A percentile compares a stretch with the other conserved stretches of the same genome.
Conservation (phyloP, 2,797 vertebrate genomes). For the Anguilla marmorata region DNA sequence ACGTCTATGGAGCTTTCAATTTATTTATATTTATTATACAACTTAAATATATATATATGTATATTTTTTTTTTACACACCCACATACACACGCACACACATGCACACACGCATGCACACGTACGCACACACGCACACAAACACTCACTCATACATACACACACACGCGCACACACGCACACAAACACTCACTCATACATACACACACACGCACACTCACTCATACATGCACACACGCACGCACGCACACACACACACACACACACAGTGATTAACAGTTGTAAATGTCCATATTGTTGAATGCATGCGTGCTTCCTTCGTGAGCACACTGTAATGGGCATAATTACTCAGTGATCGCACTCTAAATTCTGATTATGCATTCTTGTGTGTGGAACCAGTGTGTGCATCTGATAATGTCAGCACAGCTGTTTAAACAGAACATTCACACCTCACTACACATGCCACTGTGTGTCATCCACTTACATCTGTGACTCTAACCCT, state of each 20-base stretch:
- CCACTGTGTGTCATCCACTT: background rate
- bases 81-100: too few relatives aligned
- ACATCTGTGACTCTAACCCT: background rate
- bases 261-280: background rate
- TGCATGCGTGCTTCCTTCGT: background rate
- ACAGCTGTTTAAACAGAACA: background rate
- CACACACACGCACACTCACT: background rate
- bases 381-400: background rate
- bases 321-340: background rate
- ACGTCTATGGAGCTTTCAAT: background rate
- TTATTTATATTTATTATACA: background rate
- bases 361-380: background rate
- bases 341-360: background rate
- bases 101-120: too few relatives aligned
- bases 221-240: background rate
- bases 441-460: background rate
- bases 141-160: too few relatives aligned
- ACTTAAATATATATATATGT: background rate
- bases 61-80: too few relatives aligned
- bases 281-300: background rate
- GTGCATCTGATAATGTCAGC: background rate
- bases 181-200: too few relatives aligned
- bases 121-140: too few relatives aligned
- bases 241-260: background rate
- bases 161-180: background rate